Percentiles rank a stretch among this genome's conserved stretches.
phyloP scores from a whole-genome alignment of 2,113 vertebrate species.

The Otocyon megalotis region DNA sequence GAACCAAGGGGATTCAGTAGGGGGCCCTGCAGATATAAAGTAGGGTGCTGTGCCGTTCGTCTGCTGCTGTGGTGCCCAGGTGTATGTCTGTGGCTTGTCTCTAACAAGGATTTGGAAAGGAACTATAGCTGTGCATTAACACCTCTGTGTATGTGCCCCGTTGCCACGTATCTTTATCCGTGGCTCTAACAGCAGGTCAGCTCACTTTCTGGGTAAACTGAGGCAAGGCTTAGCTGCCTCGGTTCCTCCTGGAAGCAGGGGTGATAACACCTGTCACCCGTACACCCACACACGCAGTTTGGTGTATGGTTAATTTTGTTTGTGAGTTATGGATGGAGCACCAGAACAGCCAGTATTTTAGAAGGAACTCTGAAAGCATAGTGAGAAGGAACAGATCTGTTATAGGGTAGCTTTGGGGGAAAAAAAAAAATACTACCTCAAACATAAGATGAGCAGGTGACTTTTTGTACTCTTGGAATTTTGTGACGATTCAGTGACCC shows the following conservation, averaged over 20 bases:
- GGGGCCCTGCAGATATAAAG: not conserved
- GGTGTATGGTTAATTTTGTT: not conserved
- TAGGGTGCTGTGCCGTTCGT: not conserved
- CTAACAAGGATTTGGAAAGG: not conserved
- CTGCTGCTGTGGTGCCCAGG: not conserved
- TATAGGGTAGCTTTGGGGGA: not conserved
- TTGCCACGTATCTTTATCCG: not conserved
- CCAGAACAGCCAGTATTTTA: not conserved
- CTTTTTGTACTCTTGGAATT: not conserved
- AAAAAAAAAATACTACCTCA: not conserved
- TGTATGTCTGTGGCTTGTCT: not conserved
- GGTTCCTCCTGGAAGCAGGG: not conserved
- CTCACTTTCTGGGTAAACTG: not conserved
- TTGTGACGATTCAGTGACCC: not conserved
- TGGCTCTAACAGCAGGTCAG: not conserved
- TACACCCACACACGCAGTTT: not conserved
- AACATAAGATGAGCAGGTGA: not conserved
- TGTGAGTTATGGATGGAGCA: not conserved
- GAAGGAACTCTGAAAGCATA: not conserved
- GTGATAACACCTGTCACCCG: not conserved
- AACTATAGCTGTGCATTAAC: not conserved
- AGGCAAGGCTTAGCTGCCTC: not conserved
- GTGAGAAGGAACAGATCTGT: not conserved
- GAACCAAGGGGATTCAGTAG: not conserved
- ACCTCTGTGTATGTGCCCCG: not conserved